A percentile compares a stretch with the other conserved stretches of the same genome.
phyloP scores from a whole-genome alignment of 2,113 vertebrate genomes.

The Zapus hudsonius region DNA sequence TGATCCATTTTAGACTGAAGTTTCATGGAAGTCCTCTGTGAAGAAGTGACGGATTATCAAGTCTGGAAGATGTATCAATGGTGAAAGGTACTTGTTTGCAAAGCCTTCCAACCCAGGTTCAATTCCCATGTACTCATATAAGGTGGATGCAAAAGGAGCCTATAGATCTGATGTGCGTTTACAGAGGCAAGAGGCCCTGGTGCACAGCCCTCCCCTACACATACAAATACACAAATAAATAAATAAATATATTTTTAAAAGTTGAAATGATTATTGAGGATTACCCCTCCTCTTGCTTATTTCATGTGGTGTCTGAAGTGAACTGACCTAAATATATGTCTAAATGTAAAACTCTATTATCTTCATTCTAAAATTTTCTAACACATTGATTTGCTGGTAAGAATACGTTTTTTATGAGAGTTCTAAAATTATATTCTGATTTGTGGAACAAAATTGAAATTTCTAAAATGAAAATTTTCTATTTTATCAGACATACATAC shows the following conservation, averaged over 20 bases:
- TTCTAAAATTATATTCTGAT: background rate
- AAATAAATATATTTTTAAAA: no score
- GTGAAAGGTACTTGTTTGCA: no score
- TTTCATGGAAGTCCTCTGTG: background rate
- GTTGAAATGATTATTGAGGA: no score
- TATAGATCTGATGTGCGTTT: no score
- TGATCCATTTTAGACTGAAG: background rate
- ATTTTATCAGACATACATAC: background rate
- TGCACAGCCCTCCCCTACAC: no score
- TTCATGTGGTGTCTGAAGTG: no score
- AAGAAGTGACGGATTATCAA: background rate
- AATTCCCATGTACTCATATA: rapidly evolving
- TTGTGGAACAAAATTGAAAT: background rate
- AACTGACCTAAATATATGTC: no score
- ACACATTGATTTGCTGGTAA: background rate
- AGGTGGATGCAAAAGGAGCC: rapidly evolving
- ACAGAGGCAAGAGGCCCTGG: no score
- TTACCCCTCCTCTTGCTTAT: no score
- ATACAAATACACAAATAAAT: no score
- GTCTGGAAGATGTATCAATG: no score
- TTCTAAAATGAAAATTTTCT: background rate
- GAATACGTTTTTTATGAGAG: background rate
- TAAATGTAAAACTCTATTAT: background rate
- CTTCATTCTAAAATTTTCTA: background rate
- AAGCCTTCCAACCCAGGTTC: no score